A percentile compares a stretch with the other conserved stretches of the same genome.
These are phyloP conservation scores for Ommatoiulus sabulosus DNA, from an alignment of 2,888 invertebrate species.

Conservation along the genomic window DNA sequence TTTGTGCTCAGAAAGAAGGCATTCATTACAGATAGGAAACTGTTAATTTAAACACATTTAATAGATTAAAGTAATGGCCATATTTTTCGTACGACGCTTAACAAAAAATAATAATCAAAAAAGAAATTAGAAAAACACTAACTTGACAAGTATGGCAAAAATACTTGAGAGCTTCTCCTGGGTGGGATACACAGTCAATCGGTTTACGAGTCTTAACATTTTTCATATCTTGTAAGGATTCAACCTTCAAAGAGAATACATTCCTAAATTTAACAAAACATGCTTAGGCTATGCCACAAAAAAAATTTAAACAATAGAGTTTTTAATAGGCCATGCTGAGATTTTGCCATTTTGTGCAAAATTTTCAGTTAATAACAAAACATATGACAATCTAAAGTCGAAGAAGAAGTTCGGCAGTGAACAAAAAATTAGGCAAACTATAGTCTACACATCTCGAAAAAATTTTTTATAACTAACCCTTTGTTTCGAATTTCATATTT, in stretches of 20 bases:
- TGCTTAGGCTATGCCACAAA: too few species aligned
- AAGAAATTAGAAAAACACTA: too few species aligned
- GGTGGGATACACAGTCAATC: constrained; percentile 84
- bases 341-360: too few species aligned
- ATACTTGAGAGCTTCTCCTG: constrained; percentile 85
- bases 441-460: background rate
- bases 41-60: constrained; percentile 68
- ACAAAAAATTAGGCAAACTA: background rate
- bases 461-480: too few species aligned
- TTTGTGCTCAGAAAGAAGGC: constrained; percentile 84
- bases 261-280: background rate
- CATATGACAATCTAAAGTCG: too few species aligned
- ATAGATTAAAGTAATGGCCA: too few species aligned
- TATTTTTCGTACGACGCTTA: constrained; percentile 18
- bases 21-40: constrained; percentile 88
- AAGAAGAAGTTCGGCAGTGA: too few species aligned
- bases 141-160: constrained; percentile 87
- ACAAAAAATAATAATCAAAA: background rate
- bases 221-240: constrained; percentile 87
- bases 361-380: too few species aligned
- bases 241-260: constrained; percentile 73
- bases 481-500: too few species aligned
- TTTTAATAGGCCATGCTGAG: too few species aligned
- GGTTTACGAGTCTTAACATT: constrained; percentile 87
- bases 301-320: too few species aligned